A percentile compares a stretch with the other conserved stretches of the same genome.
Evolutionary conservation across 2,113 vertebrate genomes (phyloP).

Genomic region (Psettodes erumei): DNA sequence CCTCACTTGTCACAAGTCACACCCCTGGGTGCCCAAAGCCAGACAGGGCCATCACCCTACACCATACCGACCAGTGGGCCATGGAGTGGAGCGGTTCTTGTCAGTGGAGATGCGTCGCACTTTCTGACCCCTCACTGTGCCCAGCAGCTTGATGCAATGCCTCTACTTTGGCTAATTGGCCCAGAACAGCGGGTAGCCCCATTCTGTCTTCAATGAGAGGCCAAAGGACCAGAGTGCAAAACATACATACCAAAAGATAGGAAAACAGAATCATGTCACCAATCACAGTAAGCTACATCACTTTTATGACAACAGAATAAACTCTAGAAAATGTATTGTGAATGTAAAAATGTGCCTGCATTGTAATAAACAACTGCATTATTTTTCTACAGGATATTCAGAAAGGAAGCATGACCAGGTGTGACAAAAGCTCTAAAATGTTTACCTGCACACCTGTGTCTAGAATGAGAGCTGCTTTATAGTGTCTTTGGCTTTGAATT

Average conservation of each 20-base stretch:
- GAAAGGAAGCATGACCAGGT: background rate
- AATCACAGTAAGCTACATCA: background rate
- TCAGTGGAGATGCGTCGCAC: slow-evolving; percentile 58
- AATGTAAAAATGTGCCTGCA: background rate
- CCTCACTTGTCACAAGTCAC: slow-evolving; percentile 74
- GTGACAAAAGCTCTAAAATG: slow-evolving; percentile 1
- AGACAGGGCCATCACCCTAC: slow-evolving; percentile 61
- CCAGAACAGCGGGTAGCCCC: slow-evolving; percentile 61
- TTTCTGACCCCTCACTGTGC: slow-evolving; percentile 77
- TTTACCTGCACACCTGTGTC: slow-evolving; percentile 2
- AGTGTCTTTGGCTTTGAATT: slow-evolving; percentile 12
- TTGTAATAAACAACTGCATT: background rate
- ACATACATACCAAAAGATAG: slow-evolving; percentile 23
- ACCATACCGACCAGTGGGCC: slow-evolving; percentile 47
- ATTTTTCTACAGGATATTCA: background rate
- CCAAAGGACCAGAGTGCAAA: slow-evolving; percentile 41
- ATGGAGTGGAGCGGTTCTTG: slow-evolving; percentile 56
- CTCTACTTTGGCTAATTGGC: slow-evolving; percentile 77
- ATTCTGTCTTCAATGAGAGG: slow-evolving; percentile 40
- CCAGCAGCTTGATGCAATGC: slow-evolving; percentile 61
- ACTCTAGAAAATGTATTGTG: background rate
- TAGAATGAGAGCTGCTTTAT: slow-evolving; percentile 14
- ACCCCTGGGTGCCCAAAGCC: slow-evolving; percentile 66
- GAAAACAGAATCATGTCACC: background rate
- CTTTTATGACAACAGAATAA: background rate